Conservation (phyloP, 2,888 invertebrate genomes). For the Taphrorychus bicolor region DNA sequence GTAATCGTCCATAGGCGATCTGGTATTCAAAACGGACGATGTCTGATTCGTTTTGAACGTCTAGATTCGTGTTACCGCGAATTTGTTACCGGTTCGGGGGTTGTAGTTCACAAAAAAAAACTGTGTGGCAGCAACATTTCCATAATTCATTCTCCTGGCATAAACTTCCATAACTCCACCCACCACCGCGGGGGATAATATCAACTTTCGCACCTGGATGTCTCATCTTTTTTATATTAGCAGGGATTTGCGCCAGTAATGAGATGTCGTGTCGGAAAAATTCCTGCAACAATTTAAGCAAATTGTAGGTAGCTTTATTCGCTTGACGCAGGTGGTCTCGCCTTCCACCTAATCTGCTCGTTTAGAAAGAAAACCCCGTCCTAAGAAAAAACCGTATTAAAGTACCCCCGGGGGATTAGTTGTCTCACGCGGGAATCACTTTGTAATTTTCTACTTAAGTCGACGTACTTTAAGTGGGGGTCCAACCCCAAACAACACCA, state of each 20-base stretch:
- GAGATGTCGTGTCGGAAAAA: constrained; percentile 41
- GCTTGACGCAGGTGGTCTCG: constrained; percentile 34
- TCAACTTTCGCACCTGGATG: constrained; percentile 11
- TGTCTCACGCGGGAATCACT: constrained; percentile 37
- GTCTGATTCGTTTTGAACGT: constrained; percentile 37
- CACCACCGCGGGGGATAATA: background rate
- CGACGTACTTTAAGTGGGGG: background rate
- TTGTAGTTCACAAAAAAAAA: no score
- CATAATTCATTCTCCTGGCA: background rate
- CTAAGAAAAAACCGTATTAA: constrained; percentile 40
- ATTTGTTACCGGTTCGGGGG: constrained; percentile 22
- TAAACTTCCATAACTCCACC: background rate
- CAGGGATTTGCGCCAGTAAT: constrained; percentile 34
- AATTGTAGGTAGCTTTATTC: constrained; percentile 40
- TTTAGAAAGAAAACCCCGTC: constrained; percentile 32
- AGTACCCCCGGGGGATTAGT: constrained; percentile 34
- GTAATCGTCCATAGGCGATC: constrained; percentile 31
- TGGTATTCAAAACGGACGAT: constrained; percentile 37
- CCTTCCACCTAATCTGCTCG: constrained; percentile 37
- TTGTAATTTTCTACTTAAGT: constrained; percentile 42
- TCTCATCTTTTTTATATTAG: constrained; percentile 24
- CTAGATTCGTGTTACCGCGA: constrained; percentile 28
- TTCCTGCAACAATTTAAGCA: constrained; percentile 39
- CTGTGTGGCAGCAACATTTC: no score
- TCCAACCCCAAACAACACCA: background rate